Conservation (phyloP, 2,113 vertebrate species). For the Condylura cristata region DNA sequence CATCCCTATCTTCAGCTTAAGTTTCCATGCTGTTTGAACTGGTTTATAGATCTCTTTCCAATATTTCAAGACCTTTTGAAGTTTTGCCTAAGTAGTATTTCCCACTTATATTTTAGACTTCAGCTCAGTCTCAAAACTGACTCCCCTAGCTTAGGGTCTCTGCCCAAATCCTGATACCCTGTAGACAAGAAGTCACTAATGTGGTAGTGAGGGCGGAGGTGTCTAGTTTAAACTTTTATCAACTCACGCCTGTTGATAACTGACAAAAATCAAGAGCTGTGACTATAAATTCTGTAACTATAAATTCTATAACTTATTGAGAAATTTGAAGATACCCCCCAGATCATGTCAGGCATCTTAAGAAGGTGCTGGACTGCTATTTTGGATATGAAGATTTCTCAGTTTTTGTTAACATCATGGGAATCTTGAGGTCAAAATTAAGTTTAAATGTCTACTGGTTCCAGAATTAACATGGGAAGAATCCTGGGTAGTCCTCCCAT, state of each 20-base stretch:
- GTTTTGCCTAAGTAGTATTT: conserved; percentile 4
- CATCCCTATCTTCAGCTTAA: not conserved
- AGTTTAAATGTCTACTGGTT: not conserved
- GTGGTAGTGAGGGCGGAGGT: not conserved
- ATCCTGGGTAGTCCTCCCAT: not conserved
- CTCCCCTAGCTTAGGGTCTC: not conserved
- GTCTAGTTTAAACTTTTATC: not conserved
- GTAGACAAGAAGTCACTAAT: not conserved
- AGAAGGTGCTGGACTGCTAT: not conserved
- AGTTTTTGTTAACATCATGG: not conserved
- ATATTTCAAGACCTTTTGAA: not conserved
- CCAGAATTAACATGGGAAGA: conserved; percentile 36
- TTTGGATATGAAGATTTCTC: not conserved
- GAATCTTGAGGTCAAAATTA: conserved; percentile 5
- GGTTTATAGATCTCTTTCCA: not conserved
- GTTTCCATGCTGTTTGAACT: not conserved
- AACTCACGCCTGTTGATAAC: not conserved
- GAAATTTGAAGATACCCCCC: not conserved
- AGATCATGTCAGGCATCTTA: not conserved
- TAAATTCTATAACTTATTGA: not conserved
- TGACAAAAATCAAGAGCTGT: not conserved
- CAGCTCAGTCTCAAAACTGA: not conserved
- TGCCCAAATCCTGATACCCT: not conserved
- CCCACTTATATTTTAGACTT: not conserved
- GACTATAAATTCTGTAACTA: not conserved